These are phyloP conservation scores for Stenodema calcarata DNA, from an alignment of 2,888 invertebrate genomes.

Conservation along the genomic window DNA sequence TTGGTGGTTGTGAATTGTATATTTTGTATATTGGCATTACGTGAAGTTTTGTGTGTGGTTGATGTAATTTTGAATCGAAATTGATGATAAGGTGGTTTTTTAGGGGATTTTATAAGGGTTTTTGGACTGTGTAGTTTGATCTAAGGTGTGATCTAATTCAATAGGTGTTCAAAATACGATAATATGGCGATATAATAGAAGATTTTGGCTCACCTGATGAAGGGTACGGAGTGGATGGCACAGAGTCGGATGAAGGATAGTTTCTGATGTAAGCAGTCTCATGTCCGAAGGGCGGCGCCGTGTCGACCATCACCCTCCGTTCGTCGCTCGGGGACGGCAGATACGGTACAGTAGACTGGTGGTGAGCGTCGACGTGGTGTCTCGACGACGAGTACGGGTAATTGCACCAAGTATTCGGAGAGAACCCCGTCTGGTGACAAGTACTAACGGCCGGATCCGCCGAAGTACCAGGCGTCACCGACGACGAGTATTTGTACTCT, in stretches of 20 bases:
- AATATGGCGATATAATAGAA: background rate
- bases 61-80: too few relatives aligned
- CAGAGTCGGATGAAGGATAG: constrained; percentile 75
- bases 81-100: too few relatives aligned
- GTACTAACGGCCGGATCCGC: constrained; percentile 61
- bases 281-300: constrained; percentile 72
- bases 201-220: constrained; percentile 72
- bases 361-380: constrained; percentile 65
- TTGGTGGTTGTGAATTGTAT: too few relatives aligned
- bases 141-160: too few relatives aligned
- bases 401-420: constrained; percentile 72
- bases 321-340: constrained; percentile 72
- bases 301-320: constrained; percentile 68
- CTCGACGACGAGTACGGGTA: constrained; percentile 72
- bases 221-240: constrained; percentile 73
- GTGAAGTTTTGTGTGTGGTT: too few relatives aligned
- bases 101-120: too few relatives aligned
- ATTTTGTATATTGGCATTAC: too few relatives aligned
- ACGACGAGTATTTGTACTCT: constrained; percentile 63
- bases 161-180: background rate
- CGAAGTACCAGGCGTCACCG: constrained; percentile 59
- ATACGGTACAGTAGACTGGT: constrained; percentile 71
- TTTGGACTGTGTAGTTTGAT: too few relatives aligned
- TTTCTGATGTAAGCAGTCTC: constrained; percentile 75
- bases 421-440: constrained; percentile 63